phyloP scores from a whole-genome alignment of 2,113 vertebrate genomes.

The Campylomormyrus tamandua region DNA sequence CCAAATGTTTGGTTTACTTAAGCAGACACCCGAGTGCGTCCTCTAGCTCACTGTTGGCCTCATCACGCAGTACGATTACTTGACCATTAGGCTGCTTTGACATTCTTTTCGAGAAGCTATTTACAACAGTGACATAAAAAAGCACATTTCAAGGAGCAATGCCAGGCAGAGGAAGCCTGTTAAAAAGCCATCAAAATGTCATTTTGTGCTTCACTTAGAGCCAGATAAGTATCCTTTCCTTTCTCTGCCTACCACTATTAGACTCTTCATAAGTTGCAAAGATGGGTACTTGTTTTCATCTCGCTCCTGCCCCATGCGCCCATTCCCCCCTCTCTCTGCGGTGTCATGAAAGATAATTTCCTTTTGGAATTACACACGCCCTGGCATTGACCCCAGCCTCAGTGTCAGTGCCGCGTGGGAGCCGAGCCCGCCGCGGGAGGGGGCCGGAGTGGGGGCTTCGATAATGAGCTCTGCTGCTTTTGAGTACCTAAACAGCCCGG shows the following conservation, averaged over 20 bases:
- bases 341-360: constrained; percentile 63
- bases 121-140: constrained; percentile 34
- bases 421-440: constrained; percentile 43
- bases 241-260: constrained; percentile 45
- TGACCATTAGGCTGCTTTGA: constrained; percentile 47
- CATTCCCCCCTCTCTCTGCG: constrained; percentile 45
- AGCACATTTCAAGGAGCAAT: constrained; percentile 39
- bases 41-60: constrained; percentile 33
- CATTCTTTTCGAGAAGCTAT: constrained; percentile 39
- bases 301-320: constrained; percentile 9
- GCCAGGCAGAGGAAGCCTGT: constrained; percentile 54
- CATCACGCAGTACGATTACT: constrained; percentile 31
- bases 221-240: constrained; percentile 46
- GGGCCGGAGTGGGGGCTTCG: not conserved
- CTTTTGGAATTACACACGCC: constrained; percentile 61
- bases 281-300: constrained; percentile 35
- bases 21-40: constrained; percentile 27
- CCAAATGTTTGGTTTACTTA: constrained; percentile 30
- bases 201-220: constrained; percentile 39
- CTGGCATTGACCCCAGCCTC: constrained; percentile 51
- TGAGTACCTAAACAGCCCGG: not conserved
- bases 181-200: constrained; percentile 60
- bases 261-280: constrained; percentile 41
- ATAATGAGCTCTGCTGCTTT: not conserved
- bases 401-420: constrained; percentile 56